Percentiles rank a stretch among this genome's conserved stretches.
phyloP scores from a whole-genome alignment of 1,140 invertebrate species.

The Penaeus chinensis region DNA sequence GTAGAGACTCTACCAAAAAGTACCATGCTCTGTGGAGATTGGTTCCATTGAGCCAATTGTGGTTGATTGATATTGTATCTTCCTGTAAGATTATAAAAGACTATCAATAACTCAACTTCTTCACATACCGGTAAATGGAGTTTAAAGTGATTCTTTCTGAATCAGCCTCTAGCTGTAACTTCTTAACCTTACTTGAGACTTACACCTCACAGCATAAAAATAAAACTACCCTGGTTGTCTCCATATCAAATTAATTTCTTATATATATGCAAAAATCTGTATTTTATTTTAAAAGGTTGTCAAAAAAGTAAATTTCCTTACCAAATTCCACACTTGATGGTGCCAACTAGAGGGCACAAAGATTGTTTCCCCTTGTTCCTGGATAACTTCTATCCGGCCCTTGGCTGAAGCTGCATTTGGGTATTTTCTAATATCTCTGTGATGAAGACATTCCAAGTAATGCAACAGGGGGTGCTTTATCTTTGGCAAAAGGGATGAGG shows the following conservation, averaged over 20 bases:
- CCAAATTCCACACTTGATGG: conserved; percentile 95
- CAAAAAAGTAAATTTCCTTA: conserved; percentile 67
- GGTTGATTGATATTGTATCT: conserved; percentile 96
- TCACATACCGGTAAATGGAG: not conserved
- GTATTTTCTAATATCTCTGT: conserved; percentile 21
- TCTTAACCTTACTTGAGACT: conserved; percentile 9
- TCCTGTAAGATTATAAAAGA: conserved; percentile 71
- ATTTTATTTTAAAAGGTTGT: conserved; percentile 25
- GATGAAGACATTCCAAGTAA: not conserved
- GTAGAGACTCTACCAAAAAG: conserved; percentile 76
- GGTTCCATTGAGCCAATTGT: conserved; percentile 96
- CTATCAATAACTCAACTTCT: no score
- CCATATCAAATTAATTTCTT: not conserved
- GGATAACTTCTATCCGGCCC: conserved; percentile 79
- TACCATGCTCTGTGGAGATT: conserved; percentile 83
- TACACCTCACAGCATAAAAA: not conserved
- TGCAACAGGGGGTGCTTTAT: not conserved
- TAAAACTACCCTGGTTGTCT: no score
- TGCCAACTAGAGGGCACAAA: conserved; percentile 97
- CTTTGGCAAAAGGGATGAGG: conserved; percentile 66
- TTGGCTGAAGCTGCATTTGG: conserved; percentile 43
- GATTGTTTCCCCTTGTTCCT: conserved; percentile 88
- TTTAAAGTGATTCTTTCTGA: not conserved
- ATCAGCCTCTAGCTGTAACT: not conserved
- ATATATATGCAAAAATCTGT: not conserved